Base-by-base conservation (phyloP, 2,113 vertebrate species). In the Labeo rohita region DNA sequence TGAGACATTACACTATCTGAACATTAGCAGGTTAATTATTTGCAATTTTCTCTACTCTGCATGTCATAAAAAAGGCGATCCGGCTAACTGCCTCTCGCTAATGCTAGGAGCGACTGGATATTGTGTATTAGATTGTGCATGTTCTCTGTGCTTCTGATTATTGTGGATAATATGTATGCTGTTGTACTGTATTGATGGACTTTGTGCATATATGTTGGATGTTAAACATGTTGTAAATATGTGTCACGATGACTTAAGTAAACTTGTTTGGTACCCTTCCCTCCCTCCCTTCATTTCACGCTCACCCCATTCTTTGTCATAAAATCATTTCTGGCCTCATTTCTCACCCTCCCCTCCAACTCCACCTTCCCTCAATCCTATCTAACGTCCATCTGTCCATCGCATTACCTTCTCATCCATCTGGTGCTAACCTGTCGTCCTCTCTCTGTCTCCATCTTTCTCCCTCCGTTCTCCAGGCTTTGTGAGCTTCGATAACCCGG, bases 401-500 rank as follows among this genome's bases (percentile, higher is more conserved):
- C 66, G 23, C 80, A 75, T 82, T 73, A 73, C 74, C 80, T 83
- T 78, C 54, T 75, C n/a, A 28, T 86, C 59, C 75, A 21, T 82
- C 28, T 39, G 65, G 39, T 36, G 39, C 75, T 86, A 56, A 86
- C 86, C 73, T 68, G 80, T n/a, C 18, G 49, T 56, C 52, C 52
- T 80, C 79, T 84, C 59, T 80, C 76, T 49, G 39, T 77, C 56
- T 81, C 63, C 85, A 63, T 75, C 87, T 88, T 88, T 65, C 21
- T 36, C 12, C 59, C 9, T 28, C 16, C 65, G n/a, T 78, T 89
- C 80, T 85, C 82, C 96, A 99, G 98, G 98, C 93, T 99, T 99
- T 94, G 98, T 99, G 95, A 99, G 98, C 94, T 99, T 99, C 92
- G 98, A 99, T 95, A 99, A 99, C 96, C 98, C 98, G 83, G 97